These are phyloP conservation scores for Siniperca undulata DNA, from an alignment of 2,797 vertebrate genomes.

Conservation along the genomic window DNA sequence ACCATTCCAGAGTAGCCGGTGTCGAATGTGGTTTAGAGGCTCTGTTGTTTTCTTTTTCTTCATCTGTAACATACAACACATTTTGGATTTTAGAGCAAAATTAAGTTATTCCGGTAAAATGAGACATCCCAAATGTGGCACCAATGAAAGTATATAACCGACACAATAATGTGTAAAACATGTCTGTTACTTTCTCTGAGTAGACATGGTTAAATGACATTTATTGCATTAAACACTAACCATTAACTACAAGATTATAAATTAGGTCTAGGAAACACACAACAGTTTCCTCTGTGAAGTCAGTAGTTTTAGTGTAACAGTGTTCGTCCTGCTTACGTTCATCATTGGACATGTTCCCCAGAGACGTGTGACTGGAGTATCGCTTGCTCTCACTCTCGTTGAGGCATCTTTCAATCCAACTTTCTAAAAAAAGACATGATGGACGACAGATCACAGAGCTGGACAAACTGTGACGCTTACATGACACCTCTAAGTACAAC, in stretches of 20 bases:
- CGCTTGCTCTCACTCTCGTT: constrained; percentile 98
- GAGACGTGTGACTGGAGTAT: constrained; percentile 96
- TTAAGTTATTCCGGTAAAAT: neutral
- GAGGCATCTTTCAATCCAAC: constrained; percentile 99
- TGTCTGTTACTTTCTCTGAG: neutral
- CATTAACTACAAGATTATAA: neutral
- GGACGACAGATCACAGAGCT: constrained; percentile 27
- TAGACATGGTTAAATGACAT: neutral
- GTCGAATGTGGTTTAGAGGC: constrained; percentile 98
- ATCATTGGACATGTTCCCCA: constrained; percentile 98
- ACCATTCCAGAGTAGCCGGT: constrained; percentile 98
- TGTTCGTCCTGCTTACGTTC: constrained; percentile 91
- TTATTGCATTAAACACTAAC: neutral
- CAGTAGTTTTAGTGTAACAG: constrained; percentile 1
- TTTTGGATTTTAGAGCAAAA: constrained; percentile 15
- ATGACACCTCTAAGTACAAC: neutral
- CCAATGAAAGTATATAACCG: neutral
- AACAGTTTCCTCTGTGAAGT: neutral
- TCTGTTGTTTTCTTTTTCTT: constrained; percentile 99
- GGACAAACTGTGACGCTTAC: constrained; percentile 16
- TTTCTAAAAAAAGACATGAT: constrained; percentile 87
- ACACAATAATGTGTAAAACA: neutral
- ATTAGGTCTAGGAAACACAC: neutral
- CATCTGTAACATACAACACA: constrained; percentile 87
- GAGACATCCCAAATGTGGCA: neutral